Base-by-base conservation (phyloP, 2,113 vertebrate genomes). In the Smithornis capensis region DNA sequence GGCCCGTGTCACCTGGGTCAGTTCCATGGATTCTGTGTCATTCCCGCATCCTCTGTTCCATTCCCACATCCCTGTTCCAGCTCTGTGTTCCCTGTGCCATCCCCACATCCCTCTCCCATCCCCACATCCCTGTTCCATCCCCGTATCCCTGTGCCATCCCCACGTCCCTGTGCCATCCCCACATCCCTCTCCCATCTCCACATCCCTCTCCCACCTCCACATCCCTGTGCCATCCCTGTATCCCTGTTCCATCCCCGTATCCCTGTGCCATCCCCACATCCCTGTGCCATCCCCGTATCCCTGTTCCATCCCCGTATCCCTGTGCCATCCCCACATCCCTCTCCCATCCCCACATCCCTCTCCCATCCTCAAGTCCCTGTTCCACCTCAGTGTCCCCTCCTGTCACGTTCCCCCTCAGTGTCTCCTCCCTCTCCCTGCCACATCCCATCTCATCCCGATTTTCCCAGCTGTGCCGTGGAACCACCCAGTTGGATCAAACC, bases 361-460 rank as follows among this genome's bases (percentile, higher is more conserved):
- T 65, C 8, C 35, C 35, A 73, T 12, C n/a, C 69, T 49, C 12
- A 31, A 12, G 9, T 22, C 29, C 63, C 9, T 5, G 16, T 25
- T 23, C 33, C 38, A 47, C 12, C 31, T 37, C 52, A 2, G 9
- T 2, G 15, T 11, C 25, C 19, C 70, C 28, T 40, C 56, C 47
- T 47, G 47, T 49, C 78, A 38, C 16, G 0, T 63, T 56, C 37
- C 28, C 6, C 10, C 0, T 22, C 8, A 2, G 31, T 23, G 38
- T 80, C n/a, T 37, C 68, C 7, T 2, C 69, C 69, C 33, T 83
- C 68, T 7, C 9, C 10, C 71, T 23, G 27, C 77, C 90, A 55
- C 28, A 1, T 49, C 17, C 1, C 60, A 37, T 74, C 79, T 55
- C 10, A 0, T 44, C 87, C 83, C 65, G 5, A 44, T 50, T 90